Evolutionary conservation across 2,888 invertebrate genomes (phyloP), one percentile per base, ranked within the genome.

Genomic region (Tetragnatha montana): DNA sequence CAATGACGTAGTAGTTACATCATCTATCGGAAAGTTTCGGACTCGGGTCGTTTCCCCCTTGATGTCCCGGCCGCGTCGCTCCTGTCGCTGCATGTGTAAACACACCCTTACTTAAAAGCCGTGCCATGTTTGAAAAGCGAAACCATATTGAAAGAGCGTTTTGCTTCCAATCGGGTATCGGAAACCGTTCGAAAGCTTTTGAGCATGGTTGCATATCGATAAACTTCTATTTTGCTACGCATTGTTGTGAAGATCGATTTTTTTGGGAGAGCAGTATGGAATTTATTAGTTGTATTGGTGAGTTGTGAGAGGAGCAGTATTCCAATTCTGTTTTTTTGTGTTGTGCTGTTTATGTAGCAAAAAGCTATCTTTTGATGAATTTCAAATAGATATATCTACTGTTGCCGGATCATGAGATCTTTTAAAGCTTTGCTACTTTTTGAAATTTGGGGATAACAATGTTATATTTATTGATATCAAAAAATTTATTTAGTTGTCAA

Each of bases 101-200:
- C 35, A 35, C 35, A 4, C 35, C 35, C 60, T 60, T 60, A 60
- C 60, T 60, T 71, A 82, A 82, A 74, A 82, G 73, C 51, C 51
- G 82, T 21, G 73, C 35, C 35, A 74, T 22, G 51, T 35, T 1
- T 19, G 51, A 22, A 79, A 70, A 35, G 22, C 71, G 80, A 73
- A 68, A 80, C 80, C 86, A 80, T 86, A 86, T 86, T 86, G 86
- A 73, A 51, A 80, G 73, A 73, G 19, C 74, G 35, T 35, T 35
- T 86, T 86, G 22, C 50, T 19, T 70, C 51, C 22, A 83, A 71
- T 85, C 81, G 19, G 85, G 80, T 86, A 86, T 86, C 80, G 86
- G 68, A 86, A 86, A 86, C 80, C 86, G 86, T 86, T 86, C 86
- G 86, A 80, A 80, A 60, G 14, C 86, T 86, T 86, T 83, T 86